phyloP scores from a whole-genome alignment of 2,113 vertebrate genomes.

The Phaethon lepturus region DNA sequence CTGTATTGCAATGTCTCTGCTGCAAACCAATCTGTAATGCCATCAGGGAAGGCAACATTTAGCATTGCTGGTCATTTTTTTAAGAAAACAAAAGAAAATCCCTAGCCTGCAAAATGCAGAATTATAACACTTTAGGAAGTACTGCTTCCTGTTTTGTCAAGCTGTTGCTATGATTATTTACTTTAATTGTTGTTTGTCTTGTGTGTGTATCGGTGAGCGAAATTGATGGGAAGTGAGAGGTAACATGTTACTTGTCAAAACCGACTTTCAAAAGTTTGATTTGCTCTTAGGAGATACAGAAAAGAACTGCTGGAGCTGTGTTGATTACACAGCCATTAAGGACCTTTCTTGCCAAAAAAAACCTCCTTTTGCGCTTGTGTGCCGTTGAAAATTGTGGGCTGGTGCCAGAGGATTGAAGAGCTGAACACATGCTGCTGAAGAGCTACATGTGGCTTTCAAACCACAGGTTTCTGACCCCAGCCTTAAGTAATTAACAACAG shows the following conservation, averaged over 20 bases:
- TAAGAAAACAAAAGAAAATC: background rate
- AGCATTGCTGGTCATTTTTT: background rate
- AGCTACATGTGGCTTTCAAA: conserved; percentile 42
- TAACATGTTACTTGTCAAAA: conserved; percentile 3
- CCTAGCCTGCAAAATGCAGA: background rate
- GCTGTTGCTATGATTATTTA: background rate
- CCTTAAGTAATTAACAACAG: conserved; percentile 53
- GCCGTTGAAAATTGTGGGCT: conserved; percentile 53
- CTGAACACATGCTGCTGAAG: conserved; percentile 41
- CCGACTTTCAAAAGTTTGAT: conserved; percentile 25
- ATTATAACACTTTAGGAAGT: background rate
- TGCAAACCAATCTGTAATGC: background rate
- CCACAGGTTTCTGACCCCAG: conserved; percentile 38
- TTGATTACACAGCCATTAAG: conserved; percentile 51
- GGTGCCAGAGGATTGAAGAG: conserved; percentile 58
- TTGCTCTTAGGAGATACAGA: conserved; percentile 17
- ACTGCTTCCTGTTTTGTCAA: conserved; percentile 16
- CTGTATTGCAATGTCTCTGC: background rate
- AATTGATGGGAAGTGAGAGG: background rate
- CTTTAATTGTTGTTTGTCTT: background rate
- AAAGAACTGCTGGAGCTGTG: conserved; percentile 32
- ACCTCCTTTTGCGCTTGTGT: conserved; percentile 1
- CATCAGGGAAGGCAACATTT: background rate
- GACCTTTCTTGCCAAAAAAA: background rate
- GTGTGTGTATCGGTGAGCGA: background rate